Evolutionary conservation across 2,888 invertebrate species (phyloP), one percentile per base, ranked within the genome.

Genomic region (Alitta virens): DNA sequence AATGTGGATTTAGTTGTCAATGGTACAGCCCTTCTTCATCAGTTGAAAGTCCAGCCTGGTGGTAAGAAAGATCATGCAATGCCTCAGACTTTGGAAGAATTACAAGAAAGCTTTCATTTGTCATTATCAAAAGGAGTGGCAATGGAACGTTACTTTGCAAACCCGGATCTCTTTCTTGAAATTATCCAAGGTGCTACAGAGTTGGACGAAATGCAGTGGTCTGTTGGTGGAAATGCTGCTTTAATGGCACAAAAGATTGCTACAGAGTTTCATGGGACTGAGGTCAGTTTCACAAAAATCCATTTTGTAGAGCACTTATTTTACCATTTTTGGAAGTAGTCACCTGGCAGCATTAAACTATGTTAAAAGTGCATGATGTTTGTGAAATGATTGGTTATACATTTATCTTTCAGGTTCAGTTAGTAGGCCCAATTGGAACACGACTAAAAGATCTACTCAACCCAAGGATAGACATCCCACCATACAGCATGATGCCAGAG

Each of bases 181-280:
- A 46, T 46, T 46, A n/a, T 46, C 7, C n/a, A 46, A 18, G 46
- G 18, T 3, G 46, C 46, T 7, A 46, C n/a, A 5, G 46, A 46
- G n/a, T n/a, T 46, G 21, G 46, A 9, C 5, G 3, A 21, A 46
- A n/a, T 21, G 50, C 75, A 83, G 79, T 77, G 77, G 66, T 78
- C 75, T 66, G 77, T 84, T 62, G 84, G 84, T 56, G 84, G 84
- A 14, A 84, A 84, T 74, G 84, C 83, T 9, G 84, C 83, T 5
- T 67, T 84, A 38, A 83, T 84, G 80, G 83, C 83, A 0, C 77
- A 76, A 38, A 79, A 77, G 59, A 79, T 83, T 42, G 76, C 81
- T 5, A 71, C 75, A 18, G 72, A 74, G 53, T 83, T 83, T 63
- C 81, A 82, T 53, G 70, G 79, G 33, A 74, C 78, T 5, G 70